Conservation (phyloP, 2,113 vertebrate species). For the Larimichthys polyactis region DNA sequence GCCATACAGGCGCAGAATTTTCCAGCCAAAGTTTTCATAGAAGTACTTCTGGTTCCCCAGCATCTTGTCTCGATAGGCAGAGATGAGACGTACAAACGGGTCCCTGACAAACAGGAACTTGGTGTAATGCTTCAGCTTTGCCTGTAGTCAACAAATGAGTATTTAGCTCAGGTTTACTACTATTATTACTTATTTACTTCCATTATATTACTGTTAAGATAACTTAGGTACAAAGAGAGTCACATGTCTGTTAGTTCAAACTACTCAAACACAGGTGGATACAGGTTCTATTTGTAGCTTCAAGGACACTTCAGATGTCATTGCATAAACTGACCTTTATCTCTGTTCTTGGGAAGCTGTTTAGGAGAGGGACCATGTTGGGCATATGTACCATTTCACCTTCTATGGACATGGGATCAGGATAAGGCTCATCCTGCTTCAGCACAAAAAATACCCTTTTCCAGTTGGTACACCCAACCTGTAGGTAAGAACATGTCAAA, state of each 20-base stretch:
- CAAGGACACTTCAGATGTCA: background rate
- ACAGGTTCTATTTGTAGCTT: background rate
- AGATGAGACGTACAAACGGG: constrained; percentile 63
- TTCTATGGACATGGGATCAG: constrained; percentile 14
- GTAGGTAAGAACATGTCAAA: background rate
- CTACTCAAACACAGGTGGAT: background rate
- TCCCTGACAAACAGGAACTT: constrained; percentile 67
- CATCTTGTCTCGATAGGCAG: constrained; percentile 59
- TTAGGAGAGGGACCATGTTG: background rate
- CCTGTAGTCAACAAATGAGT: constrained; percentile 26
- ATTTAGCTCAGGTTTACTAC: background rate
- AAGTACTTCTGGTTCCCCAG: rapidly evolving
- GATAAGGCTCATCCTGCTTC: constrained; percentile 22
- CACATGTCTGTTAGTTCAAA: background rate
- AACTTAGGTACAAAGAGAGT: background rate
- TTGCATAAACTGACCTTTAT: constrained; percentile 35
- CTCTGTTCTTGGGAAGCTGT: constrained; percentile 4
- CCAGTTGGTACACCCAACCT: constrained; percentile 67
- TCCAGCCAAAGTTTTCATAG: background rate
- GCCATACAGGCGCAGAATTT: constrained; percentile 26
- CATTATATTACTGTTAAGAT: no score
- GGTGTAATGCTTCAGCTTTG: constrained; percentile 59
- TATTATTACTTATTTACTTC: no score
- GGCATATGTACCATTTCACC: rapidly evolving
- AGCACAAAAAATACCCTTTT: constrained; percentile 50